These are phyloP conservation scores for Rostratula benghalensis DNA, from an alignment of 2,113 vertebrate species.

Conservation along the genomic window DNA sequence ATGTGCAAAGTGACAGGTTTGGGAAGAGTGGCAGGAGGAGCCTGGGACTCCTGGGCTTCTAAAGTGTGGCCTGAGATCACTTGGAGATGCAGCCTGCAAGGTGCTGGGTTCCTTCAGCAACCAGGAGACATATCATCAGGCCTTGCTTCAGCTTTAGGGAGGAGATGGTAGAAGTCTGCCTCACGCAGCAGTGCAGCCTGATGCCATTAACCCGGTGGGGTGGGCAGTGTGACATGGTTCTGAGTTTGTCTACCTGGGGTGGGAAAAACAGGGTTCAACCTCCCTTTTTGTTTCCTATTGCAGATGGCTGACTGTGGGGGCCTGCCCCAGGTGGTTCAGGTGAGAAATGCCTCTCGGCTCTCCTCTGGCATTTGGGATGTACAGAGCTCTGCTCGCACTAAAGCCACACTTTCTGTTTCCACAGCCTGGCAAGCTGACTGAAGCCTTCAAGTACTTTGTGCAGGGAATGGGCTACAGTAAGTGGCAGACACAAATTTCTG, in stretches of 20 bases:
- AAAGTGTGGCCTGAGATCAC: background rate
- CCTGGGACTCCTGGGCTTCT: background rate
- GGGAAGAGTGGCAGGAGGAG: background rate
- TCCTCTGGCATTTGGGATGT: background rate
- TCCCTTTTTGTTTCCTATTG: conserved; percentile 43
- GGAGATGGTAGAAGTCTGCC: too few relatives aligned
- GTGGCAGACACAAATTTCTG: conserved; percentile 56
- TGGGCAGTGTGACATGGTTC: background rate
- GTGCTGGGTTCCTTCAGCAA: background rate
- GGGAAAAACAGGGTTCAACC: background rate
- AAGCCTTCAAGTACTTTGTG: conserved; percentile 97
- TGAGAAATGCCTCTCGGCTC: conserved; percentile 54
- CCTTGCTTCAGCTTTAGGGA: background rate
- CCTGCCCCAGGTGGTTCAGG: conserved; percentile 94
- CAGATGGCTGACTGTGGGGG: conserved; percentile 98
- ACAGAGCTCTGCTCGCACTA: background rate
- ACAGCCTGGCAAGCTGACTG: conserved; percentile 89
- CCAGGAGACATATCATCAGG: background rate
- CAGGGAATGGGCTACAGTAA: conserved; percentile 99
- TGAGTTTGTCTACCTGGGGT: background rate
- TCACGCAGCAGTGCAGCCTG: background rate
- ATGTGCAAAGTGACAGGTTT: background rate
- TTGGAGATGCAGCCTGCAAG: background rate
- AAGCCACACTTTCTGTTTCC: conserved; percentile 10
- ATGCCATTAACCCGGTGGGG: background rate